phyloP scores from a whole-genome alignment of 1,140 invertebrate genomes.

The Pteromalus puparum region DNA sequence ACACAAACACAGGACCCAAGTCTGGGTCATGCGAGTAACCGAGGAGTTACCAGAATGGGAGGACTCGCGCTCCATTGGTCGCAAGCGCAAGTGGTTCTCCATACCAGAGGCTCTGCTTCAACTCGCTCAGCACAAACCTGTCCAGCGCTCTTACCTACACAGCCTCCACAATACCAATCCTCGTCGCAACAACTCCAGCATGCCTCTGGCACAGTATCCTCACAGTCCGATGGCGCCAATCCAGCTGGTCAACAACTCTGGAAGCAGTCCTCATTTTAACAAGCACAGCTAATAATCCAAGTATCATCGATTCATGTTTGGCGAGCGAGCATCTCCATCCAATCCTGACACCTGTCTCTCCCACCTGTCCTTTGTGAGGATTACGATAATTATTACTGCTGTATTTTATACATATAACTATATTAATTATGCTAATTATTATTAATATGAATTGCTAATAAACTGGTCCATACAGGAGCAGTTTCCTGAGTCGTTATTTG shows the following conservation, averaged over 20 bases:
- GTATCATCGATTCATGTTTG: constrained; percentile 45
- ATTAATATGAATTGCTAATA: constrained; percentile 68
- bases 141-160: constrained; percentile 91
- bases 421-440: constrained; percentile 66
- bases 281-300: constrained; percentile 70
- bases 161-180: constrained; percentile 74
- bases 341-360: constrained; percentile 40
- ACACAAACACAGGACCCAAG: constrained; percentile 93
- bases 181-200: constrained; percentile 65
- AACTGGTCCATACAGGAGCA: constrained; percentile 65
- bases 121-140: constrained; percentile 91
- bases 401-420: constrained; percentile 72
- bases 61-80: constrained; percentile 91
- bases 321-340: constrained; percentile 57
- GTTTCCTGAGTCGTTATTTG: constrained; percentile 48
- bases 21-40: constrained; percentile 94
- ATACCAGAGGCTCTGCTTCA: constrained; percentile 91
- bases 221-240: constrained; percentile 69
- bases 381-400: constrained; percentile 65
- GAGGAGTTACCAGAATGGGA: constrained; percentile 96
- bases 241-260: constrained; percentile 72
- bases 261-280: constrained; percentile 69
- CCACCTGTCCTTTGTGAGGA: constrained; percentile 54
- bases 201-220: constrained; percentile 66
- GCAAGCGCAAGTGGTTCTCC: constrained; percentile 94